These are phyloP conservation scores for Mantis religiosa DNA, from an alignment of 2,888 invertebrate species.

Conservation along the genomic window DNA sequence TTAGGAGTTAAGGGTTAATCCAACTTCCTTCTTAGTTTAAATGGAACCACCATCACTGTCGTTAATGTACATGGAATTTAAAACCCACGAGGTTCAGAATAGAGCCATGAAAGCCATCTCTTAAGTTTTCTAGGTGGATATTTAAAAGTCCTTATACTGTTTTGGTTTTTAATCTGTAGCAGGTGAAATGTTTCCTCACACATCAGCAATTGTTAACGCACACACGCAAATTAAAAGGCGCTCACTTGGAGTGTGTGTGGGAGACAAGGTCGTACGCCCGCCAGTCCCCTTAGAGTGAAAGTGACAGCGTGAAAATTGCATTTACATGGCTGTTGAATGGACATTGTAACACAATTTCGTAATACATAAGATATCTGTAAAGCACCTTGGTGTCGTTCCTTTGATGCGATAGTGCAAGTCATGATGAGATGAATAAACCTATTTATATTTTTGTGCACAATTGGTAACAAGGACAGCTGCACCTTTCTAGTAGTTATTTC, in stretches of 20 bases:
- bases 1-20: too few relatives aligned
- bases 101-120: too few relatives aligned
- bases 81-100: too few relatives aligned
- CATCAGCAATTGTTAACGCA: too few relatives aligned
- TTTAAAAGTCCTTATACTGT: too few relatives aligned
- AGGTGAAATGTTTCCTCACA: too few relatives aligned
- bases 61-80: too few relatives aligned
- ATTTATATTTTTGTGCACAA: neutral
- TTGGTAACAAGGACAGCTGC: neutral
- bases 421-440: neutral
- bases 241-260: neutral
- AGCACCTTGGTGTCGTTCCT: neutral
- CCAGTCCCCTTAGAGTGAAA: neutral
- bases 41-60: too few relatives aligned
- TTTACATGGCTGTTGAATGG: neutral
- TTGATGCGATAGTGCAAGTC: neutral
- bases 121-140: too few relatives aligned
- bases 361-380: neutral
- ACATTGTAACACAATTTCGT: neutral
- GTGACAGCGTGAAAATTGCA: neutral
- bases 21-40: too few relatives aligned
- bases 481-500: neutral
- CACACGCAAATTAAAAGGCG: too few relatives aligned
- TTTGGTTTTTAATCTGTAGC: too few relatives aligned
- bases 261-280: neutral